Conservation (phyloP, 2,888 invertebrate species). For the Leptopterna dolabrata region DNA sequence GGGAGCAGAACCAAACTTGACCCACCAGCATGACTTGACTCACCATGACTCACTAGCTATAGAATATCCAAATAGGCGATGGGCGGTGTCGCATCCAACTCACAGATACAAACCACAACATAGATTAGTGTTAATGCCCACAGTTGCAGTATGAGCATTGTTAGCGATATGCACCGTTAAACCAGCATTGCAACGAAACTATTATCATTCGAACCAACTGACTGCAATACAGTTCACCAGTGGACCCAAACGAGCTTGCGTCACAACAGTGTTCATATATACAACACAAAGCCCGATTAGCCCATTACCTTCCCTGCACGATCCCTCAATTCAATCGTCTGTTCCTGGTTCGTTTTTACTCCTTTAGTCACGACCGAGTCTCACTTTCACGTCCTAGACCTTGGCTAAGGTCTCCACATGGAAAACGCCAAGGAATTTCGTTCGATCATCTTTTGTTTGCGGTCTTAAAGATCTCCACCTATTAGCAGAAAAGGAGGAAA, state of each 20-base stretch:
- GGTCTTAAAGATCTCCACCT: not conserved
- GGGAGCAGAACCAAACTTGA: no score
- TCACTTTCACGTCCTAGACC: not conserved
- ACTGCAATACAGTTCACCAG: not conserved
- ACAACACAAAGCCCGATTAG: not conserved
- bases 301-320: not conserved
- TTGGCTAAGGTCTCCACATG: not conserved
- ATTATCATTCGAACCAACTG: not conserved
- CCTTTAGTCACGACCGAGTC: not conserved
- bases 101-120: no score
- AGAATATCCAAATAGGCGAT: no score
- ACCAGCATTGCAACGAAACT: no score
- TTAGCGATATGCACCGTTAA: no score
- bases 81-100: no score
- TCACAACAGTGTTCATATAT: no score
- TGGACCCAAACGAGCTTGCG: not conserved
- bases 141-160: no score
- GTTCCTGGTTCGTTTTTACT: not conserved
- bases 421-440: not conserved
- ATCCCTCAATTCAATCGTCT: not conserved
- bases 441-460: not conserved
- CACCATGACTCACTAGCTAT: no score
- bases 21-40: no score
- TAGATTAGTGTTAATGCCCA: no score
- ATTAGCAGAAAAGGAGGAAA: not conserved